Evolutionary conservation across 64 coral and sea anemone genomes (phyloP), one percentile per base, ranked within the genome.

Genomic region (Acropora tenuis): DNA sequence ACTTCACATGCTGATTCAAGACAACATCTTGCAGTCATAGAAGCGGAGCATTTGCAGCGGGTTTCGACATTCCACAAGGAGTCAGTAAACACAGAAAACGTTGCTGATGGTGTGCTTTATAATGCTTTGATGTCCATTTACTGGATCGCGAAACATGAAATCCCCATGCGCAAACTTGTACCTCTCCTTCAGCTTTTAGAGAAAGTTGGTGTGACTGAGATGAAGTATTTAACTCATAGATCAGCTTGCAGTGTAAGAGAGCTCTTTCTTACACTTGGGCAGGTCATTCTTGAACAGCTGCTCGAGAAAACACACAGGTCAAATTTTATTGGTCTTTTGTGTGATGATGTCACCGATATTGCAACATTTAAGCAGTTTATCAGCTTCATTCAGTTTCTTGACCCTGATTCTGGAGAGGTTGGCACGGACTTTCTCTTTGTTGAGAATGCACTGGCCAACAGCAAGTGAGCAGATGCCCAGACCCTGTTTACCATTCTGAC

Each of bases 11-110:
- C 30, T 30, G 30, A 30, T 30, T 30, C 30, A 30, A 30, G 73
- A 90, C 78, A 90, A 82, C 72, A 72, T 65, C 72, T 61, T 90
- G 82, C 79, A 82, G 83, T 91, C 30, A 30, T 30, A 30, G 30
- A 67, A 41, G 74, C 11, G 5, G 74, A 76, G 74, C 74, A 76
- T 43, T 45, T 43, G 1, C 74, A 47, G 42, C 74, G 74, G 13
- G 74, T 45, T 42, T 76, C 74, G 6, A 41, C 44, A 8, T 76
- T 76, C 74, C 74, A 76, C 12, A 76, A 76, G 43, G 44, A 45
- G 9, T 43, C 74, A 45, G 44, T 76, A 2, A 5, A 76, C 3
- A 76, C 44, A 44, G 74, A 76, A 45, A 9, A 5, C 13, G 74
- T 8, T 7, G 41, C 44, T 45, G 74, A 76, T 4, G 12, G 41